Percentiles rank a stretch among this genome's conserved stretches.
phyloP scores from a whole-genome alignment of 2,888 invertebrate genomes.

The Eupithecia tripunctaria region DNA sequence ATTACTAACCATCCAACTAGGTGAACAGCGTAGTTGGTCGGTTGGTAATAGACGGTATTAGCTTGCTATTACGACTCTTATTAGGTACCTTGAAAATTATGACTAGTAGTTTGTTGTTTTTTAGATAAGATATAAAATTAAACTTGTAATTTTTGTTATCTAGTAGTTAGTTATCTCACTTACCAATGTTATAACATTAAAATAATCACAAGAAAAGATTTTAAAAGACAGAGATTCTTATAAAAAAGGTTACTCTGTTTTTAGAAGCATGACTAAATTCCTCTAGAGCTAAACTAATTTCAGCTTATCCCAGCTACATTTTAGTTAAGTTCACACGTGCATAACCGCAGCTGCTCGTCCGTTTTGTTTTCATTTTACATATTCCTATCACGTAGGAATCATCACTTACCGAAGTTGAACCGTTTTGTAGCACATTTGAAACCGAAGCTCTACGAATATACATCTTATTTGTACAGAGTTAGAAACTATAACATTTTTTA shows the following conservation, averaged over 20 bases:
- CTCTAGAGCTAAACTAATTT: background rate
- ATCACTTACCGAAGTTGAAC: background rate
- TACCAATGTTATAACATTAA: no score
- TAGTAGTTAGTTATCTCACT: no score
- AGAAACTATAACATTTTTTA: background rate
- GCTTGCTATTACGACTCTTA: no score
- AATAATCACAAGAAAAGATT: no score
- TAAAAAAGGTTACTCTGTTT: background rate
- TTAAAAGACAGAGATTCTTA: background rate
- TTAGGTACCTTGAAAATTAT: no score
- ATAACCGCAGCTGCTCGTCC: background rate
- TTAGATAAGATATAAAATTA: no score
- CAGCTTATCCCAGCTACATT: background rate
- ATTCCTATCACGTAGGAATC: background rate
- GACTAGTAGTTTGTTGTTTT: no score
- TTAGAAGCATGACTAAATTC: background rate
- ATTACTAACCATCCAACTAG: no score
- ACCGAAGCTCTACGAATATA: background rate
- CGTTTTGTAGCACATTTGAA: background rate
- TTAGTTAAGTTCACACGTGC: conserved; percentile 1
- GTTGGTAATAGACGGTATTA: no score
- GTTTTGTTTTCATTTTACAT: background rate
- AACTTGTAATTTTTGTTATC: no score
- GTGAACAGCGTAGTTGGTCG: no score
- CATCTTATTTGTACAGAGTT: background rate